Base-by-base conservation (phyloP, 2,888 invertebrate species). In the Tubiluchus corallicola region DNA sequence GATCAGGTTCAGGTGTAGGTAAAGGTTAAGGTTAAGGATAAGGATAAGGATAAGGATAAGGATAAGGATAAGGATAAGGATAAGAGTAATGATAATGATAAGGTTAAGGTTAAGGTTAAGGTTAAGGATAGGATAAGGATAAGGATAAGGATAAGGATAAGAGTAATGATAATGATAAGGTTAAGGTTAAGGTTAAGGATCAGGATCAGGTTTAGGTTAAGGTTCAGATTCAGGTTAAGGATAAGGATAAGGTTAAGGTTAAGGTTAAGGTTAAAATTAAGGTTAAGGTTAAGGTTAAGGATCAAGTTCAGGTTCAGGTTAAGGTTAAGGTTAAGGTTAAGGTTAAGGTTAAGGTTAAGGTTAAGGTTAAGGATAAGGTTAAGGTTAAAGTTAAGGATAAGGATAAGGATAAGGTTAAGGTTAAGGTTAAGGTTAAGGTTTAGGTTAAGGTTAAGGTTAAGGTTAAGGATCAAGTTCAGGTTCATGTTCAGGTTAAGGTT, bases 191-290 rank as follows among this genome's bases (percentile, higher is more conserved):
- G n/a, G n/a, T n/a, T n/a, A n/a, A n/a, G n/a, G n/a, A n/a, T n/a
- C n/a, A n/a, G n/a, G n/a, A n/a, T n/a, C n/a, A n/a, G n/a, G 29
- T 29, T 29, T 29, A 29, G 29, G 29, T 29, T 29, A 29, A n/a
- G 29, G 29, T 29, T 29, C 9, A 29, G 29, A n/a, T 29, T 29
- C 9, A n/a, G 29, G 29, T 29, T 29, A 9, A 29, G 9, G 29
- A 9, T 29, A 29, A n/a, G 29, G n/a, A 9, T 29, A 9, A 29
- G n/a, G 29, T 29, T 29, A n/a, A n/a, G 29, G n/a, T 9, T 29
- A 9, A 29, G 9, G 29, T 9, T 29, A 29, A 9, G 29, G 29
- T 29, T 29, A 9, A 29, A n/a, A n/a, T 29, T 29, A 9, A 29
- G 9, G 29, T 29, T 29, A 29, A n/a, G 29, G 29, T 29, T 29